Base-by-base conservation (phyloP, 1,140 invertebrate genomes). In the Trichonephila inaurata region DNA sequence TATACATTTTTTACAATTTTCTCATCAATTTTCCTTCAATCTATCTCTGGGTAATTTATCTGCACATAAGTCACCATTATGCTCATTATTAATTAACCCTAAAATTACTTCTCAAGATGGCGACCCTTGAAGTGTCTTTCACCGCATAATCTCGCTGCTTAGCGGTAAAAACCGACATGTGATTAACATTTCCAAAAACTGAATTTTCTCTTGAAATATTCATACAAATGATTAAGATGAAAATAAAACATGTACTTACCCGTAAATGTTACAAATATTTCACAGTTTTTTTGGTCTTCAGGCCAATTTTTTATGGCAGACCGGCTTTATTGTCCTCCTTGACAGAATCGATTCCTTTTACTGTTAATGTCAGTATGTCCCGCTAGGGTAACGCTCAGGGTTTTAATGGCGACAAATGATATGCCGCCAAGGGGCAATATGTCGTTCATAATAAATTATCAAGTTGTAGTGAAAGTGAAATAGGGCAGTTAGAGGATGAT, bases 371-470 rank as follows among this genome's bases (percentile, higher is more conserved):
- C 72, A 33, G 18, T 6, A 6, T 69, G 16, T 18, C 72, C 72
- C 72, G n/a, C 33, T 40, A n/a, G n/a, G 16, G 16, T 40, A 12
- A 33, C 16, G 33, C 19, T 33, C 21, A 58, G 82, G 82, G 82
- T 85, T 85, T 51, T 19, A 58, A 12, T 85, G 82, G 82, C 82
- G 82, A 85, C 21, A 24, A 60, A 51, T 58, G n/a, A 5, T 85
- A 58, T 12, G 14, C 51, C 82, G 82, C 82, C 82, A 85, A 85
- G 19, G 19, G 16, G 19, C 33, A 82, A 51, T 33, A 82, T 82
- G 16, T 82, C 81, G 18, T 10, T 18, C 12, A n/a, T 24, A 69
- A 69, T 12, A 69, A 69, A 69, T 28, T n/a, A 24, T n/a, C n/a
- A 12, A 69, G 1, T 24, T 69, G 24, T 3, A 12, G 24, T 10